These are phyloP conservation scores for Phaonia tiefii DNA, from an alignment of 2,888 invertebrate species.

Conservation along the genomic window DNA sequence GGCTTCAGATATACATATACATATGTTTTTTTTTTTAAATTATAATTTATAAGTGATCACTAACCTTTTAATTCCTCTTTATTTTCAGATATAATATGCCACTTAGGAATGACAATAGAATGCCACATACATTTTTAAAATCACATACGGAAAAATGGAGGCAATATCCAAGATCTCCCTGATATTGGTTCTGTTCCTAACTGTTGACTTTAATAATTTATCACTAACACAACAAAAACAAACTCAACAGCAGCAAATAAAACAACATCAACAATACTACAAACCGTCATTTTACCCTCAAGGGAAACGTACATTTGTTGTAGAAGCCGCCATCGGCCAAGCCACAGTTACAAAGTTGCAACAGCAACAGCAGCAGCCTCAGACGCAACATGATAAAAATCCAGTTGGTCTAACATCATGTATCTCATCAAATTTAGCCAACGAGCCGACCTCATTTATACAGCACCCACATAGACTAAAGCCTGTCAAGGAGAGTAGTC, in stretches of 20 bases:
- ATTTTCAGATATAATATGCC: constrained; percentile 77
- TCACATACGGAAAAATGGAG: constrained; percentile 79
- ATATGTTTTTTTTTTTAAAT: too few species aligned
- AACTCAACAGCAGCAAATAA: too few species aligned
- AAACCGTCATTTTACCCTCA: constrained; percentile 25
- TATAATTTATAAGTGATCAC: too few species aligned
- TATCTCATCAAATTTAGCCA: constrained; percentile 50
- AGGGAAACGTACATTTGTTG: constrained; percentile 26
- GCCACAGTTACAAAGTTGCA: constrained; percentile 50
- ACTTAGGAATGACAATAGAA: constrained; percentile 75
- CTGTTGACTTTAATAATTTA: constrained; percentile 63
- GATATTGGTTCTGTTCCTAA: constrained; percentile 76
- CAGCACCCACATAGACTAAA: constrained; percentile 48
- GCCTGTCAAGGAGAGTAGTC: constrained; percentile 25
- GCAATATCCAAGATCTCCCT: constrained; percentile 79
- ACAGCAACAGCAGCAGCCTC: constrained; percentile 48
- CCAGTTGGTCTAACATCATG: constrained; percentile 55
- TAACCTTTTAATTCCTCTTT: constrained; percentile 12
- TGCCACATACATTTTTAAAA: constrained; percentile 77
- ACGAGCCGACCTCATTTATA: constrained; percentile 50
- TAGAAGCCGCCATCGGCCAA: constrained; percentile 39
- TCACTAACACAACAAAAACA: constrained; percentile 23
- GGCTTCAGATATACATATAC: too few species aligned
- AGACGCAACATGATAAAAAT: constrained; percentile 42
- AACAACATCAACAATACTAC: constrained; percentile 48